Percentiles rank a stretch among this genome's conserved stretches.
These are phyloP conservation scores for Papilio glaucus DNA, from an alignment of 1,140 invertebrate species.

Conservation along the genomic window DNA sequence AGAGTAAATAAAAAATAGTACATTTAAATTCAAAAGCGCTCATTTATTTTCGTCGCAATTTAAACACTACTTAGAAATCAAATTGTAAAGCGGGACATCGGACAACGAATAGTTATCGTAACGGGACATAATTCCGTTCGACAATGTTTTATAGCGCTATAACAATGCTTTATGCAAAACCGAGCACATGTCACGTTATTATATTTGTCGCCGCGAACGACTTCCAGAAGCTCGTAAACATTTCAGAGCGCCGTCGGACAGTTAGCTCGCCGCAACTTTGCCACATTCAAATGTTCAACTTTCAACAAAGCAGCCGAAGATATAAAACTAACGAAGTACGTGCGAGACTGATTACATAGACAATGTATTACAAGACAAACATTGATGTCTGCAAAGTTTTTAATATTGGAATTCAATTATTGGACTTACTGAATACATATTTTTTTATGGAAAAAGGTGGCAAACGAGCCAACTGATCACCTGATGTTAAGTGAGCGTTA, in stretches of 20 bases:
- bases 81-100: neutral
- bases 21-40: neutral
- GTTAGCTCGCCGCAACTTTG: constrained; percentile 39
- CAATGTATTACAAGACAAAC: neutral
- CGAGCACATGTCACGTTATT: constrained; percentile 42
- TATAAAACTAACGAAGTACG: neutral
- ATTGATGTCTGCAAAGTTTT: neutral
- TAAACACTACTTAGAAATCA: neutral
- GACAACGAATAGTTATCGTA: constrained; percentile 21
- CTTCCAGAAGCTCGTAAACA: constrained; percentile 47
- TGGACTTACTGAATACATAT: no score
- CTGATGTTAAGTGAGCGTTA: no score
- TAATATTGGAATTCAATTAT: neutral
- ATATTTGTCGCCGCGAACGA: constrained; percentile 43
- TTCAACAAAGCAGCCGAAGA: constrained; percentile 7
- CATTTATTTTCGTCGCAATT: neutral
- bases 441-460: no score
- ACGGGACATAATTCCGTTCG: constrained; percentile 24
- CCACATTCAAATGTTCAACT: constrained; percentile 37
- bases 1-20: no score
- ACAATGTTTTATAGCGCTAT: constrained; percentile 32
- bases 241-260: constrained; percentile 40
- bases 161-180: constrained; percentile 43
- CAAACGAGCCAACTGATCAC: no score
- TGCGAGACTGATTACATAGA: neutral